Percentiles rank a stretch among this genome's conserved stretches.
These are phyloP conservation scores for Pipistrellus pipistrellus DNA, from an alignment of 2,797 vertebrate genomes.

Conservation along the genomic window DNA sequence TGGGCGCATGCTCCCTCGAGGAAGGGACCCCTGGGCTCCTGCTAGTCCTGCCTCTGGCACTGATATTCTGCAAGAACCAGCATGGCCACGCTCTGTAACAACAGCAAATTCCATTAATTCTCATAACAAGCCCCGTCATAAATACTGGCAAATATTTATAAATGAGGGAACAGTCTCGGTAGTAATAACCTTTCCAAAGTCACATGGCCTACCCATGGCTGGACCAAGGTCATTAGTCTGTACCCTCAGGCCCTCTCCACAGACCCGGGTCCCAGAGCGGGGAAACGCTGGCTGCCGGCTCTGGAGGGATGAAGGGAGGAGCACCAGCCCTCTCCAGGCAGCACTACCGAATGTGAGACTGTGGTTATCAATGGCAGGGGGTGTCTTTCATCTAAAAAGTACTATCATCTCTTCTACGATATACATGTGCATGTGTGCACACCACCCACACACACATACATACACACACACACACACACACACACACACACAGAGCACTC, in stretches of 20 bases:
- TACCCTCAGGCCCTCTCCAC: neutral
- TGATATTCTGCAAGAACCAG: neutral
- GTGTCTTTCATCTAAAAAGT: neutral
- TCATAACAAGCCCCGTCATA: neutral
- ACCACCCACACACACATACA: neutral
- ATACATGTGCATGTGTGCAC: neutral
- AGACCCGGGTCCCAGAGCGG: neutral
- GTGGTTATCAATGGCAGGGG: neutral
- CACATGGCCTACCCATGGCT: neutral
- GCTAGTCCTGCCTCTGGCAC: neutral
- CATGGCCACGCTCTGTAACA: neutral
- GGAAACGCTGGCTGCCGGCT: neutral
- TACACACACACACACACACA: too few relatives aligned
- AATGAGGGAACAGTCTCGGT: neutral
- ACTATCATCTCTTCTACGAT: neutral
- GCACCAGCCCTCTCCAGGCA: neutral
- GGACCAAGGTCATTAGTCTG: neutral
- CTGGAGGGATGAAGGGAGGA: neutral
- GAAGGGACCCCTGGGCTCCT: neutral
- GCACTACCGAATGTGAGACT: neutral
- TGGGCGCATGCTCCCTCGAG: neutral
- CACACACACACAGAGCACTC: too few relatives aligned
- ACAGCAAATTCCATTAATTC: neutral
- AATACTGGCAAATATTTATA: neutral
- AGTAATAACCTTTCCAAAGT: neutral